Base-by-base conservation (phyloP, 2,113 vertebrate species). In the Tetrax tetrax region DNA sequence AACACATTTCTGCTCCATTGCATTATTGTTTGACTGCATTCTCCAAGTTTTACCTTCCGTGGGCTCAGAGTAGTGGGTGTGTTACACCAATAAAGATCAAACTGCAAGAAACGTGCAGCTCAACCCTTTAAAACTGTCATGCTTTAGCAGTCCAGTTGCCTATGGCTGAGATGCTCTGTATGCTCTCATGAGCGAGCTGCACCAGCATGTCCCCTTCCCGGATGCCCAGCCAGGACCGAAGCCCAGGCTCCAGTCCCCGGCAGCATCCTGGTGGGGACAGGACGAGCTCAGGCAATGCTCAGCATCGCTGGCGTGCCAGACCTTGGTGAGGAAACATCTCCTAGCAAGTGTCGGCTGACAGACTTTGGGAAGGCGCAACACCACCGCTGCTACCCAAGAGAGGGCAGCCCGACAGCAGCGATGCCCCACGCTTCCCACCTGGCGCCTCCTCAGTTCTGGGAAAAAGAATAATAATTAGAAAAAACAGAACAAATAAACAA, bases 81-180 rank as follows among this genome's bases (percentile, higher is more conserved):
- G 0, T n/a, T 21, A 41, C 53, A 29, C 3, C 29, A 33, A 4
- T 2, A 14, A 38, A 86, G 47, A 33, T 37, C 4, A 8, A n/a
- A 69, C 0, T 33, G 51, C 25, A 23, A 25, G 37, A 66, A 66
- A 5, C 4, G 18, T 25, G 54, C 24, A 22, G 50, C 11, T 2
- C 0, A 5, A 9, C 2, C 6, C 0, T 0, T n/a, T 41, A 5
- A 51, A 87, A 74, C 51, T 18, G 4, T 10, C 27, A 17, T 12
- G 41, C 15, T 54, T 5, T n/a, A 35, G 29, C 47, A 17, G 28
- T 2, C 9, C 37, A 4, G 10, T 2, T 31, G 5, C 57, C 19
- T 14, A 15, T 6, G 14, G 3, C 27, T 59, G 21, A 3, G 50
- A 29, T 15, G 25, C 50, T 84, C 78, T 83, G 0, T 2, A 28